Base-by-base conservation (phyloP, 2,888 invertebrate species). In the Strigamia crassipes region DNA sequence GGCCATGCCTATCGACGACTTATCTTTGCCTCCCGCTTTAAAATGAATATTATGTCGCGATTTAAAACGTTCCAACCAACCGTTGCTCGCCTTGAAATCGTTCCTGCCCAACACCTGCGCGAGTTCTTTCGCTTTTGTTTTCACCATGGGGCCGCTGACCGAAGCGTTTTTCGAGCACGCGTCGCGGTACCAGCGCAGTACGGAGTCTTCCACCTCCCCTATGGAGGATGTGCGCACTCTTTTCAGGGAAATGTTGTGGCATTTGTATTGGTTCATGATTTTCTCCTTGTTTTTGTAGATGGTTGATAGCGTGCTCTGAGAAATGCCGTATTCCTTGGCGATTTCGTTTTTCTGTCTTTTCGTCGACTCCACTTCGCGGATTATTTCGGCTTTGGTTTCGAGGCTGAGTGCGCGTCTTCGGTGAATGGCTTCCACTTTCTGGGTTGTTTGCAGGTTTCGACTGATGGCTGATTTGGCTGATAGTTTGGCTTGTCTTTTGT, bases 231-330 rank as follows among this genome's bases (percentile, higher is more conserved):
- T 77, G 34, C 81, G 73, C 0, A 81, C 77, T 21, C 78, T 1
- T 42, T 81, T 81, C 5, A 81, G 27, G 4, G 42, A 21, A 8
- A 77, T 42, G 21, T 77, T 81, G 78, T 81, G 81, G 9, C 46
- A n/a, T 27, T 77, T 81, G 23, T 81, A 81, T 18, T 81, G 73
- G 1, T 81, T 77, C 12, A 81, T 12, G 15, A 77, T 77, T 27
- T 27, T 73, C 2, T 81, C 77, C 23, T 81, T 81, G 23, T 81
- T 81, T 81, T 78, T 78, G 31, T 77, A 81, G 10, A 81, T 81
- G 0, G 81, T 81, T 12, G 78, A 81, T n/a, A 81, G 46, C 5
- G 81, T 81, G 46, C 81, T 81, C 10, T 77, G 78, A 0, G 81
- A 81, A 41, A 81, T 81, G 13, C 81, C 81, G 15, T 77, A 81